A percentile compares a stretch with the other conserved stretches of the same genome.
phyloP scores from a whole-genome alignment of 2,888 invertebrate genomes.

The Thecophora atra region DNA sequence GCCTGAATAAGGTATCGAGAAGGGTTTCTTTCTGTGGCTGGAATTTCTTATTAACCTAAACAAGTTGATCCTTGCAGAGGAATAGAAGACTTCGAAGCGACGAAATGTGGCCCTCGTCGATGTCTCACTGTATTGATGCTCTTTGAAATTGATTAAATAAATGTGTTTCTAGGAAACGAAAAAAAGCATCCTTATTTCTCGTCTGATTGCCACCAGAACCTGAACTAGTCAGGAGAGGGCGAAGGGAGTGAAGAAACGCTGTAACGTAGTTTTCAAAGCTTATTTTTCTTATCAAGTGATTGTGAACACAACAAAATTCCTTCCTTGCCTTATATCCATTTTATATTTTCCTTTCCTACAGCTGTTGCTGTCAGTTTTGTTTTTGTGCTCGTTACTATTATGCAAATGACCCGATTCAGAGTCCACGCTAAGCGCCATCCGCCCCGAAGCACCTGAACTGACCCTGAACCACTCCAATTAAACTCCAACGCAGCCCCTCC shows the following conservation, averaged over 20 bases:
- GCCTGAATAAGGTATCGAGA: no score
- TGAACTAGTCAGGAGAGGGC: no score
- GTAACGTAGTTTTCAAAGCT: no score
- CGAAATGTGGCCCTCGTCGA: neutral
- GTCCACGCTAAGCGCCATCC: neutral
- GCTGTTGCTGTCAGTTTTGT: neutral
- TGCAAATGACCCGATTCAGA: constrained; percentile 15
- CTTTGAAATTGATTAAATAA: constrained; percentile 54
- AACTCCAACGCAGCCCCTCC: neutral
- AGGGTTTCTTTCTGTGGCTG: no score
- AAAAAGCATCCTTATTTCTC: neutral
- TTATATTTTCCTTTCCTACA: no score
- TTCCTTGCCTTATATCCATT: neutral
- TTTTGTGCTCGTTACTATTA: constrained; percentile 5
- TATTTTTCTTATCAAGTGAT: neutral
- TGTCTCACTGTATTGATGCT: constrained; percentile 52
- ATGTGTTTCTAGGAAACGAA: constrained; percentile 18
- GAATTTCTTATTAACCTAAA: no score
- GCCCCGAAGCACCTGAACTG: neutral
- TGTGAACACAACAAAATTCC: constrained; percentile 12
- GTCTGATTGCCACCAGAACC: neutral
- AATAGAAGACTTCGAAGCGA: neutral
- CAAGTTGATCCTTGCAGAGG: no score
- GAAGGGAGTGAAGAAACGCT: no score
- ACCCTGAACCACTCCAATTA: neutral